These are phyloP conservation scores for Aphelocoma coerulescens DNA, from an alignment of 2,113 vertebrate genomes.

Conservation along the genomic window DNA sequence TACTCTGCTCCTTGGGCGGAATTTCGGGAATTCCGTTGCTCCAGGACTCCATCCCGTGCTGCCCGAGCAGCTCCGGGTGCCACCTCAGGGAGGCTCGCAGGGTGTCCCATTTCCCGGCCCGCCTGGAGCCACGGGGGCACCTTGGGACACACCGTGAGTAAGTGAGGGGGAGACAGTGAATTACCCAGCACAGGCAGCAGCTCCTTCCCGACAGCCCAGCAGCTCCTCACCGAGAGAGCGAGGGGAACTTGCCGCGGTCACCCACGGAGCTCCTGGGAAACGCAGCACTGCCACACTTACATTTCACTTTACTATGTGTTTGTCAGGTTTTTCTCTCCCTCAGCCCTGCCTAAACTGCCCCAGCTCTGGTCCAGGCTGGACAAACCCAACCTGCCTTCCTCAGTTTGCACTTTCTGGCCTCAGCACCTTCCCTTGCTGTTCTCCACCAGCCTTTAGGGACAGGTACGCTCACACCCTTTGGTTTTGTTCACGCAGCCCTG, in stretches of 20 bases:
- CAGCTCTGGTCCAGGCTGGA: background rate
- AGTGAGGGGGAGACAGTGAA: background rate
- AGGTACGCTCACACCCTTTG: background rate
- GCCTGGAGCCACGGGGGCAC: background rate
- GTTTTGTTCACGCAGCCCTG: background rate
- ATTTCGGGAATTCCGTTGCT: accelerated
- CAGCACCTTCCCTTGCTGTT: background rate
- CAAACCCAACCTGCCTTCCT: background rate
- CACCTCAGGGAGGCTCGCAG: background rate
- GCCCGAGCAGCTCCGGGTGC: no score
- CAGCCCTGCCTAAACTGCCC: background rate
- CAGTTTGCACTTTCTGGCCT: background rate
- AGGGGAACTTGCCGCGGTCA: background rate
- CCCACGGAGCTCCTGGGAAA: background rate
- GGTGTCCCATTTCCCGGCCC: background rate
- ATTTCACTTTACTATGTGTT: accelerated
- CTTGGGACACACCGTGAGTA: background rate
- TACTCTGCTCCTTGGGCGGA: background rate
- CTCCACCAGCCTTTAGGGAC: background rate
- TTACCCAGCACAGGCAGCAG: background rate
- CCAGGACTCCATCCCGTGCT: accelerated
- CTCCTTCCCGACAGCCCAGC: background rate
- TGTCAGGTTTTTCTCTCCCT: background rate
- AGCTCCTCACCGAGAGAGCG: background rate
- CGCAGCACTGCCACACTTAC: accelerated